Base-by-base conservation (phyloP, 2,888 invertebrate genomes). In the Timandra comae region DNA sequence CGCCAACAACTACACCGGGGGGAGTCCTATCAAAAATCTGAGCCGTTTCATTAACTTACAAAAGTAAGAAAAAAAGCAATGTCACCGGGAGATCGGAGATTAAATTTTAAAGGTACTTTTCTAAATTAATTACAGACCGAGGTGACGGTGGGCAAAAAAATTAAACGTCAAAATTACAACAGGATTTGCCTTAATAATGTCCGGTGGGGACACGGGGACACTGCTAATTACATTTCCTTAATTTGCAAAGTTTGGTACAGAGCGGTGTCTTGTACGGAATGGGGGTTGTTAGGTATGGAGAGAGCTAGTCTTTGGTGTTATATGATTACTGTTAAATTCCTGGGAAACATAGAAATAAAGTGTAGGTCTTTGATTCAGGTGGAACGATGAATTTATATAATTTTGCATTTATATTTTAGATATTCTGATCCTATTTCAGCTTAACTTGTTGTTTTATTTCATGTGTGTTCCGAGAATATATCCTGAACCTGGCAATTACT, bases 141-240 rank as follows among this genome's bases (percentile, higher is more conserved):
- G 74, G 74, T 71, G 74, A 69, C 66, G 64, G 54, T 56, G 65
- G 60, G 60, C 62, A 63, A 79, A 81, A 81, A 82, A 82, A 81
- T 81, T 78, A 81, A 82, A 82, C 67, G 81, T 82, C 79, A 78
- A 81, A 82, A 82, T 84, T 84, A 84, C 82, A 82, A 81, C 81
- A 79, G 81, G 78, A 82, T 82, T 80, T 68, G 66, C 70, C 70
- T 81, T 81, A 79, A 84, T 81, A 79, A 80, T 80, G 81, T 80
- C 79, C 73, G 24, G 24, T 10, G 24, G 24, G 10, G 24, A 11
- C 10, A 3, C 9, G 24, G 10, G 11, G 11, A 9, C 24, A 71
- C 81, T n/a, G n/a, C n/a, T 82, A 82, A 84, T 82, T 82, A 81
- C 82, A 78, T 81, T 82, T 82, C 81, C 84, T 81, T 82, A 82